phyloP scores from a whole-genome alignment of 2,888 invertebrate species.

The Argyresthia albistria region DNA sequence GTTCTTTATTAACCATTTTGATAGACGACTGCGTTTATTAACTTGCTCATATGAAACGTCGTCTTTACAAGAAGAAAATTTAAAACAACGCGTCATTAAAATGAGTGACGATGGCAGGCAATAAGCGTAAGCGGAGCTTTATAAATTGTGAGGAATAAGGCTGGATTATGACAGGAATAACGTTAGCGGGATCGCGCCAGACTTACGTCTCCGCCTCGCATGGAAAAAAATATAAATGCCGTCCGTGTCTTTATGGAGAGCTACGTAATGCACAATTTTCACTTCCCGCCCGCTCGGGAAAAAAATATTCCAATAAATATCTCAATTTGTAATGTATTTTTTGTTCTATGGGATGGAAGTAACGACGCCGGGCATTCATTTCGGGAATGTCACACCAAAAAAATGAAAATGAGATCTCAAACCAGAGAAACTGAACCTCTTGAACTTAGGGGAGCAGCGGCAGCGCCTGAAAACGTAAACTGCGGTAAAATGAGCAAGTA shows the following conservation, averaged over 20 bases:
- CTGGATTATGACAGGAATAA: slow-evolving; percentile 24
- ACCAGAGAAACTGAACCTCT: too few species aligned
- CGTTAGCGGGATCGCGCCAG: slow-evolving; percentile 16
- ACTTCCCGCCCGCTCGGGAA: neutral
- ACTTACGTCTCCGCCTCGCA: slow-evolving; percentile 11
- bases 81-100: slow-evolving; percentile 29
- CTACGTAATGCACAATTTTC: neutral
- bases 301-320: slow-evolving; percentile 25
- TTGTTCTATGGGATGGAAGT: neutral
- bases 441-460: too few species aligned
- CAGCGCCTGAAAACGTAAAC: too few species aligned
- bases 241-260: neutral
- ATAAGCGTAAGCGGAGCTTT: slow-evolving; percentile 18
- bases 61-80: slow-evolving; percentile 16
- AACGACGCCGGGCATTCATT: neutral
- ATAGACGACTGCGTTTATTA: slow-evolving; percentile 24
- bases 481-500: too few species aligned
- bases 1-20: slow-evolving; percentile 21
- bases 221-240: slow-evolving; percentile 21
- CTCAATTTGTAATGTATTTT: slow-evolving; percentile 11
- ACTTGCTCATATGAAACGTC: slow-evolving; percentile 10
- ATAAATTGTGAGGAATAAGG: slow-evolving; percentile 27
- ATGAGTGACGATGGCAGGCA: slow-evolving; percentile 22
- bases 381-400: too few species aligned
- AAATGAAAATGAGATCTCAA: neutral